These are phyloP conservation scores for Charadrius vociferus DNA, from an alignment of 2,113 vertebrate genomes.

Conservation along the genomic window DNA sequence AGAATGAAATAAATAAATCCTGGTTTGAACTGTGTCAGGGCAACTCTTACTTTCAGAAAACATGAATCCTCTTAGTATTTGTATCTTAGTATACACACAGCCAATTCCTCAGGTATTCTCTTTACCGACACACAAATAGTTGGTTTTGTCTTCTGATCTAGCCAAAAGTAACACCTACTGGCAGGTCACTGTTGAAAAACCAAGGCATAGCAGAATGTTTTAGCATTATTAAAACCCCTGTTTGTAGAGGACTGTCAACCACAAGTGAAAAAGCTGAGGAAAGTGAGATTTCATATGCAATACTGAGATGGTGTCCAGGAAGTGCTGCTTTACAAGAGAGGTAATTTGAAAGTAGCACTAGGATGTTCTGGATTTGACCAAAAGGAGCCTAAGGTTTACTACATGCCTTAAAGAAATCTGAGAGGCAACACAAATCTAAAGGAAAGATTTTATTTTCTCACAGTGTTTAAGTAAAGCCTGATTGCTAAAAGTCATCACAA, in stretches of 20 bases:
- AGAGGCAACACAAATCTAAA: background rate
- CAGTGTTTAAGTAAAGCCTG: background rate
- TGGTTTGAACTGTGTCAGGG: background rate
- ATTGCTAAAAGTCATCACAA: background rate
- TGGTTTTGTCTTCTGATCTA: background rate
- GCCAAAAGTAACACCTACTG: background rate
- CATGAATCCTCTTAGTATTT: background rate
- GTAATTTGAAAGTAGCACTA: background rate
- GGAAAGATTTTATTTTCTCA: background rate
- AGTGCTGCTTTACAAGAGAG: background rate
- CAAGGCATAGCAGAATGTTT: rapidly evolving
- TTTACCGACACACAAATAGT: background rate
- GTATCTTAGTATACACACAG: background rate
- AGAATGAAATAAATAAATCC: background rate
- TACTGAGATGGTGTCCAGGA: background rate
- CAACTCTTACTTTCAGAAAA: background rate
- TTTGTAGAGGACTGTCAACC: background rate
- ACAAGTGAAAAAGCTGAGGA: background rate
- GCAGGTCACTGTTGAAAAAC: background rate
- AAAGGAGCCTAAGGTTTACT: background rate
- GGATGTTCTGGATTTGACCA: background rate
- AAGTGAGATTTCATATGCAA: background rate
- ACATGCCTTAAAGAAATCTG: background rate
- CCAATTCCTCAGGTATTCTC: background rate
- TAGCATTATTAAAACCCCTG: background rate